Conservation (phyloP, 2,888 invertebrate genomes). For the Dynastes hyllus region DNA sequence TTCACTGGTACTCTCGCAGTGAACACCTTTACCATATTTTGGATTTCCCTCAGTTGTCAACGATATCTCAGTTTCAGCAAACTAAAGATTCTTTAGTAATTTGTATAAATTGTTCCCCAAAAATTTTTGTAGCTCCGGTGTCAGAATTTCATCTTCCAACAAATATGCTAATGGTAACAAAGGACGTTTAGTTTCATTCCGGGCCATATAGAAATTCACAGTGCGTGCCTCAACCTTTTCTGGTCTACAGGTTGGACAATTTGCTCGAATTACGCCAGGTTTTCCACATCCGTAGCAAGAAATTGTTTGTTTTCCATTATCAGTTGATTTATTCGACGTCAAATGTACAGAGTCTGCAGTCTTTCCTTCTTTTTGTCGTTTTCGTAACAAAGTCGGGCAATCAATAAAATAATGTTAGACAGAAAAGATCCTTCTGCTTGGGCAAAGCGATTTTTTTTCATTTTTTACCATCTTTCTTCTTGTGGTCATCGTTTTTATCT, state of each 20-base stretch:
- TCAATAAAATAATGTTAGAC: too few relatives aligned
- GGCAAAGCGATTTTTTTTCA: not conserved
- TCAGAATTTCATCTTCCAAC: not conserved
- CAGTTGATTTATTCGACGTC: not conserved
- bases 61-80: constrained; percentile 6
- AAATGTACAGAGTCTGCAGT: too few relatives aligned
- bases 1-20: not conserved
- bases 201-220: not conserved
- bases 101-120: not conserved
- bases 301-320: not conserved
- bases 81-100: constrained; percentile 3
- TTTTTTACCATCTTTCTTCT: not conserved
- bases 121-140: not conserved
- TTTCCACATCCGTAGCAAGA: constrained; percentile 2
- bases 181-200: not conserved
- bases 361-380: too few relatives aligned
- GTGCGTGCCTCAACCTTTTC: constrained; percentile 6
- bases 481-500: not conserved
- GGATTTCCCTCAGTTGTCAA: too few relatives aligned
- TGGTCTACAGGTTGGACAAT: constrained; percentile 5
- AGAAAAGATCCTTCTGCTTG: not conserved
- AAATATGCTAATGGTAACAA: constrained; percentile 1
- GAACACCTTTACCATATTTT: constrained; percentile 4
- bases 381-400: too few relatives aligned
- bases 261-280: constrained; percentile 2